A percentile compares a stretch with the other conserved stretches of the same genome.
Evolutionary conservation across 2,113 vertebrate species (phyloP).

Genomic region (Pomatostomus ruficeps): DNA sequence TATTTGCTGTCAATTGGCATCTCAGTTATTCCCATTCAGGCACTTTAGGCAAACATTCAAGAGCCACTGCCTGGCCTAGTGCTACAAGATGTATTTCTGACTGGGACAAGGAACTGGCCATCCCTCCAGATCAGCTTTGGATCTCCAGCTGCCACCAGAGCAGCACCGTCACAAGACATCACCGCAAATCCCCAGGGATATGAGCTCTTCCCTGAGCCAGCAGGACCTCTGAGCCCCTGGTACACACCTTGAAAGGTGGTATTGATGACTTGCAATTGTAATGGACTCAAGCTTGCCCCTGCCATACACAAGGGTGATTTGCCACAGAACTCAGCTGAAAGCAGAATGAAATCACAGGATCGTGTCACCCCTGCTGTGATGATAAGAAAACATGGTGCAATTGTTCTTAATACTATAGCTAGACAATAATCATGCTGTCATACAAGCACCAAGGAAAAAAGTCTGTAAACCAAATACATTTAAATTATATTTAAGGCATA

Average conservation of each 20-base stretch:
- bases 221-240: background rate
- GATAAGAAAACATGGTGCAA: background rate
- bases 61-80: background rate
- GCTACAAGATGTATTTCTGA: background rate
- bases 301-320: background rate
- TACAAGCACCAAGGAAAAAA: background rate
- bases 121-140: background rate
- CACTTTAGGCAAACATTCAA: background rate
- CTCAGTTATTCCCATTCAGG: background rate
- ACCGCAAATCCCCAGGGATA: background rate
- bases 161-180: background rate
- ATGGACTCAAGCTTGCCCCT: background rate
- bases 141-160: background rate
- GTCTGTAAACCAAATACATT: background rate
- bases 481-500: background rate
- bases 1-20: background rate
- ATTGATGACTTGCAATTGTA: background rate
- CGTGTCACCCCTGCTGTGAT: background rate
- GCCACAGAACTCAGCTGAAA: background rate
- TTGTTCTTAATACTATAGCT: background rate
- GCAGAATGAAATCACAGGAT: background rate
- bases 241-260: background rate
- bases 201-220: background rate
- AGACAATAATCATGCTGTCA: background rate
- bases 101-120: accelerated